Base-by-base conservation (phyloP, 1,140 invertebrate genomes). In the Thaumatotibia leucotreta region DNA sequence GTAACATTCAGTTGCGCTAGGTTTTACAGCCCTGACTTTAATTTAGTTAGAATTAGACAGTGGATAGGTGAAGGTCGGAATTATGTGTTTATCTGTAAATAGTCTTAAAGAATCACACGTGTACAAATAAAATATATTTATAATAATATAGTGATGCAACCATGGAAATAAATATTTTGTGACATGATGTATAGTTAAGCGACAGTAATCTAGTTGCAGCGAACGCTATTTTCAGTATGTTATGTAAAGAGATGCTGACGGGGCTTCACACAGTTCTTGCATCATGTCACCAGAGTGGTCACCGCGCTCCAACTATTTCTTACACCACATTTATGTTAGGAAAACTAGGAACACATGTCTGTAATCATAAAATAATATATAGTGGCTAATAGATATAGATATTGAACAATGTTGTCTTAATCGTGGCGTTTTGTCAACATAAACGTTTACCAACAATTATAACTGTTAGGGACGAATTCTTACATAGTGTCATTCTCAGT, bases 71-170 rank as follows among this genome's bases (percentile, higher is more conserved):
- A 75, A 65, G 77, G 76, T 75, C 74, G 72, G 64, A 76, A 77
- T 74, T 74, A 82, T 81, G 76, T 80, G 79, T 83, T 83, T 81
- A 83, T 84, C 82, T 88, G 87, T 87, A 88, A 87, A 89, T 89
- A 88, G 71, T 79, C 69, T 75, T 74, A 79, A 80, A 77, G 80
- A 82, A 83, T 85, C 75, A 80, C 79, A 86, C 66, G 76, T 80
- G 77, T 89, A 87, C 87, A 89, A 88, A 89, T 83, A 67, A 39
- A 80, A 82, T 80, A 85, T 87, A 86, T 85, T 86, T 86, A 86
- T 83, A 69, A 76, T 76, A 81, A 78, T 86, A 82, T 80, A 71
- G 74, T 81, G 83, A 82, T 84, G 83, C 76, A 87, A 77, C 73
- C 63, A 74, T 84, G 76, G 82, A 84, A 83, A 63, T 76, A 75